phyloP scores from a whole-genome alignment of 2,797 vertebrate species.

The Acipenser oxyrinchus region DNA sequence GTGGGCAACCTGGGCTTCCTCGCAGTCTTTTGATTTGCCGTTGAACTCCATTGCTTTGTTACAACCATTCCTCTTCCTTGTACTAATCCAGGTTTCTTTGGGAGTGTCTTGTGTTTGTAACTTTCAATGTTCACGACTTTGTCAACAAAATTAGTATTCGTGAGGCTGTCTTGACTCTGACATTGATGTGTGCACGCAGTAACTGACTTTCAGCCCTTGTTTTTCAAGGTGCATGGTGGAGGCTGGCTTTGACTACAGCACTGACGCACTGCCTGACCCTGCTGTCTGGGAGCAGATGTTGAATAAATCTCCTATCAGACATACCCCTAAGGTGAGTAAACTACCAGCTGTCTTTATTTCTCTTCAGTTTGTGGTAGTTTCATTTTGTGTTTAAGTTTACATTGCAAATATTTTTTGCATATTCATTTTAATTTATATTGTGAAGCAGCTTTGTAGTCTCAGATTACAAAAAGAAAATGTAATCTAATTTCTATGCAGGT shows the following conservation, averaged over 20 bases:
- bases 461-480: no score
- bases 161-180: no score
- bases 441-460: no score
- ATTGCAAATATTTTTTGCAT: neutral
- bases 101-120: constrained; percentile 3
- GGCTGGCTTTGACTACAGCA: constrained; percentile 65
- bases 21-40: no score
- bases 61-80: neutral
- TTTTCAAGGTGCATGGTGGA: constrained; percentile 75
- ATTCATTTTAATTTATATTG: no score
- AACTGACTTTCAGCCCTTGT: constrained; percentile 4
- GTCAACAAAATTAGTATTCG: neutral
- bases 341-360: neutral
- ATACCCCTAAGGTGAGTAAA: constrained; percentile 58
- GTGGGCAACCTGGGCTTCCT: neutral
- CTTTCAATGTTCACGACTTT: constrained; percentile 14
- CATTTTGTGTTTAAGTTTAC: neutral
- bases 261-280: constrained; percentile 55
- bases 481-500: constrained; percentile 54
- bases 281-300: constrained; percentile 75
- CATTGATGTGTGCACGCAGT: neutral
- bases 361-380: neutral
- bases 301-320: constrained; percentile 76
- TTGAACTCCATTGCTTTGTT: neutral
- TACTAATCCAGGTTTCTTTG: neutral